Conservation (phyloP, 2,888 invertebrate genomes). For the Diadegma fenestrale region DNA sequence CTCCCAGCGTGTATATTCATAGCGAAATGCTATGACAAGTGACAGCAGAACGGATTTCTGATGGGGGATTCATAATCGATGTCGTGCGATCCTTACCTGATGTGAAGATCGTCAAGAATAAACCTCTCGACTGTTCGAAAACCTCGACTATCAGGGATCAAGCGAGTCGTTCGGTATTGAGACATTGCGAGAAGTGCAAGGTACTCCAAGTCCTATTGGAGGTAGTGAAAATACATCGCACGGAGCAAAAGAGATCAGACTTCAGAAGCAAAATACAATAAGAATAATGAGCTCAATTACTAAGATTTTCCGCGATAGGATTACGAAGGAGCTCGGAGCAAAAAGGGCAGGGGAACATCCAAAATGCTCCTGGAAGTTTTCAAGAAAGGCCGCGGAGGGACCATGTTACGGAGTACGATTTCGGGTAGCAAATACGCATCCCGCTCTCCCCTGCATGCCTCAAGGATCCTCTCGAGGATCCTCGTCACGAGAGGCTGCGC, state of each 20-base stretch:
- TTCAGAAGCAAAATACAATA: constrained; percentile 33
- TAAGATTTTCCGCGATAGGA: constrained; percentile 12
- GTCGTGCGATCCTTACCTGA: constrained; percentile 11
- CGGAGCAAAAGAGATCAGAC: constrained; percentile 14
- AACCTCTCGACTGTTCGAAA: constrained; percentile 19
- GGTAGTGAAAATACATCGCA: constrained; percentile 20
- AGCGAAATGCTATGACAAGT: not conserved
- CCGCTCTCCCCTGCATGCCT: constrained; percentile 50
- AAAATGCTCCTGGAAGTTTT: constrained; percentile 21
- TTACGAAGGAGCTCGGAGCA: constrained; percentile 19
- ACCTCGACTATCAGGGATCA: constrained; percentile 50
- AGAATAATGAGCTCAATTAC: constrained; percentile 59
- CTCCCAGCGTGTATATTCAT: not conserved
- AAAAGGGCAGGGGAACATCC: constrained; percentile 17
- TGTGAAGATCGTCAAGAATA: constrained; percentile 3
- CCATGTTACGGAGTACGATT: constrained; percentile 54
- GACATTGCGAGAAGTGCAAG: constrained; percentile 11
- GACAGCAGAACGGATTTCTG: not conserved
- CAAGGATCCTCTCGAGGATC: constrained; percentile 43
- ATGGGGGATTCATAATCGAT: constrained; percentile 28
- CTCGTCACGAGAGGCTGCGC: constrained; percentile 59
- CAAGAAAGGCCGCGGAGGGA: constrained; percentile 36
- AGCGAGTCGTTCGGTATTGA: constrained; percentile 30
- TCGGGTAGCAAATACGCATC: constrained; percentile 55
- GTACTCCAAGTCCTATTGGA: constrained; percentile 26